A percentile compares a stretch with the other conserved stretches of the same genome.
phyloP scores from a whole-genome alignment of 2,888 invertebrate genomes.

The Disparrhopalites patrizii region DNA sequence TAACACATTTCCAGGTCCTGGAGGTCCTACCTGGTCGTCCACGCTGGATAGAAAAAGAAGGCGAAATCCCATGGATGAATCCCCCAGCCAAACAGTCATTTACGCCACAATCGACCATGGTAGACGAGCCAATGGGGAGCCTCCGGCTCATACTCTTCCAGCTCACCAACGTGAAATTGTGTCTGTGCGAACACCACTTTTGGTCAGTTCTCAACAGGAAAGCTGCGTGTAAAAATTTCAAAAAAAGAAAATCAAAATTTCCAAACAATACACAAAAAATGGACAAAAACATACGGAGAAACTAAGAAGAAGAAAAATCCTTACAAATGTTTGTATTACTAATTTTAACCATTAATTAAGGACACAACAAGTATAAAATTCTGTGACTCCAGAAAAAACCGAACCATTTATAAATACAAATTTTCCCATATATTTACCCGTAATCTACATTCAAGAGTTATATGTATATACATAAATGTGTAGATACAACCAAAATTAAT shows the following conservation, averaged over 20 bases:
- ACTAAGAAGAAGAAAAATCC: constrained; percentile 16
- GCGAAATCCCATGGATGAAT: constrained; percentile 55
- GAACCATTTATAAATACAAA: constrained; percentile 1
- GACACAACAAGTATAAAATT: no score
- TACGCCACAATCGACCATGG: constrained; percentile 72
- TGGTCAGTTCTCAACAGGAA: constrained; percentile 63
- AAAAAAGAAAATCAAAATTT: not conserved
- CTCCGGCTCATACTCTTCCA: constrained; percentile 32
- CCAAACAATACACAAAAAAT: not conserved
- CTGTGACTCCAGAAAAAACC: constrained; percentile 4
- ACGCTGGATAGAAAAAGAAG: constrained; percentile 52
- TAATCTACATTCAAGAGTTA: no score
- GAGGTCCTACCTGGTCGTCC: constrained; percentile 42
- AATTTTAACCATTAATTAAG: no score
- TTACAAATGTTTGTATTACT: not conserved
- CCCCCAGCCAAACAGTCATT: constrained; percentile 63
- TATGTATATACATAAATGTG: no score
- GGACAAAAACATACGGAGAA: not conserved
- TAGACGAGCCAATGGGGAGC: constrained; percentile 51
- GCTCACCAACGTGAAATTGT: constrained; percentile 59
- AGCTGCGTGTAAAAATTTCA: constrained; percentile 61
- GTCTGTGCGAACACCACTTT: constrained; percentile 66
- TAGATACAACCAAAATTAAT: no score
- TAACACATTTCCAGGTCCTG: constrained; percentile 25
- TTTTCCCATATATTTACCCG: no score